phyloP scores from a whole-genome alignment of 2,797 vertebrate species.

The Pempheris klunzingeri region DNA sequence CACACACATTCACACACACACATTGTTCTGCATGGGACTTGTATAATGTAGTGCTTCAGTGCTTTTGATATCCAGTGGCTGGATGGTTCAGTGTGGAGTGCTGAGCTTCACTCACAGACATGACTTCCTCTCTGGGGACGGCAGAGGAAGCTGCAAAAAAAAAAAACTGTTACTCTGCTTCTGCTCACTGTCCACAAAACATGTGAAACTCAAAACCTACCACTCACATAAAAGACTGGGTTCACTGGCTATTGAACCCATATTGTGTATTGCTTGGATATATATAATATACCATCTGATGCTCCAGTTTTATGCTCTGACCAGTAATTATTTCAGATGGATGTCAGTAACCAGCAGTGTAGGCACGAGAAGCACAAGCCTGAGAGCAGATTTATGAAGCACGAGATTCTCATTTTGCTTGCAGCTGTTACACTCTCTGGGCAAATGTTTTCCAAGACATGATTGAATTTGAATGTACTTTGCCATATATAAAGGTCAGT shows the following conservation, averaged over 20 bases:
- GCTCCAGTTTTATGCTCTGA: slow-evolving; percentile 35
- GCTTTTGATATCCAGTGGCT: slow-evolving; percentile 64
- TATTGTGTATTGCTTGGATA: slow-evolving; percentile 30
- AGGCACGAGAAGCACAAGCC: slow-evolving; percentile 21
- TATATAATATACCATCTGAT: slow-evolving; percentile 22
- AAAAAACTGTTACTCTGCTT: slow-evolving; percentile 9
- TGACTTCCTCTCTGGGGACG: slow-evolving; percentile 40
- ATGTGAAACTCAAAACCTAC: slow-evolving; percentile 36
- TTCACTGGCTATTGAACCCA: slow-evolving; percentile 4
- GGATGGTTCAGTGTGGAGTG: slow-evolving; percentile 36
- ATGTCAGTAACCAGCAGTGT: slow-evolving; percentile 36
- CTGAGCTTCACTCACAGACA: slow-evolving; percentile 48
- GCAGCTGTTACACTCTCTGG: slow-evolving; percentile 65
- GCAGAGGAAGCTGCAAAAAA: slow-evolving; percentile 42
- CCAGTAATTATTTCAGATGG: slow-evolving; percentile 59
- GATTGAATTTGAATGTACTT: slow-evolving; percentile 61
- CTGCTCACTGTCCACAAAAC: slow-evolving; percentile 17
- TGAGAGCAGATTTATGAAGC: slow-evolving; percentile 54
- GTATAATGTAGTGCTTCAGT: slow-evolving; percentile 73
- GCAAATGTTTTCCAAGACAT: slow-evolving; percentile 54
- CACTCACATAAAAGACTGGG: slow-evolving; percentile 28
- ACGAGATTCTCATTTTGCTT: slow-evolving; percentile 46
- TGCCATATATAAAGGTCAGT: slow-evolving; percentile 58
- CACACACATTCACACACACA: slow-evolving; percentile 10
- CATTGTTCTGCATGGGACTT: slow-evolving; percentile 38